Evolutionary conservation across 2,113 vertebrate genomes (phyloP).

Genomic region (Piprites chloris): DNA sequence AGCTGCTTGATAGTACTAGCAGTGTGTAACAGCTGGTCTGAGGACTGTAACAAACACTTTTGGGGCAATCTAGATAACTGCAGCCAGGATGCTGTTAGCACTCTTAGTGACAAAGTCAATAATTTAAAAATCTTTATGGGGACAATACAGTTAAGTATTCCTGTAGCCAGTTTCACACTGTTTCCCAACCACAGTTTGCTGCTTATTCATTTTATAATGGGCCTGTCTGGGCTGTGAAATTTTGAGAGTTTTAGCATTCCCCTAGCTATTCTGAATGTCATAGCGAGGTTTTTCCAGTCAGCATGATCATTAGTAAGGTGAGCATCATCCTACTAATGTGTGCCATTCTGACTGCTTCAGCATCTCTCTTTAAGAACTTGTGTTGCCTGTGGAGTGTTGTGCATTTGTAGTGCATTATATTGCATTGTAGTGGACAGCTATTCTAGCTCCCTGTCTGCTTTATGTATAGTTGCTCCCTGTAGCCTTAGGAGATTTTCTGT

Average conservation of each 20-base stretch:
- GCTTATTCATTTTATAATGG: background rate
- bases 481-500: background rate
- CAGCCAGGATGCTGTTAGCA: background rate
- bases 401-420: background rate
- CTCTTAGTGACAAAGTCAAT: background rate
- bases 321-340: background rate
- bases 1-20: fast-evolving
- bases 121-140: background rate
- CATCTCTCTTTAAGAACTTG: background rate
- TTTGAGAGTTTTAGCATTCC: background rate
- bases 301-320: background rate
- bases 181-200: background rate
- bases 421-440: background rate
- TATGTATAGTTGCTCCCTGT: background rate
- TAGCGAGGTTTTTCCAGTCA: background rate
- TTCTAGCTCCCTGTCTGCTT: background rate
- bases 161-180: background rate
- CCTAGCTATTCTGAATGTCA: background rate
- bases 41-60: background rate
- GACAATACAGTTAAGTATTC: background rate
- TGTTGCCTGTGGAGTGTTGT: background rate
- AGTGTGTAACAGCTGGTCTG: background rate
- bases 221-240: background rate
- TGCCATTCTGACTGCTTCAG: background rate
- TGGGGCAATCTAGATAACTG: background rate